Conservation (phyloP, 2,797 vertebrate species). For the Melanogrammus aeglefinus region DNA sequence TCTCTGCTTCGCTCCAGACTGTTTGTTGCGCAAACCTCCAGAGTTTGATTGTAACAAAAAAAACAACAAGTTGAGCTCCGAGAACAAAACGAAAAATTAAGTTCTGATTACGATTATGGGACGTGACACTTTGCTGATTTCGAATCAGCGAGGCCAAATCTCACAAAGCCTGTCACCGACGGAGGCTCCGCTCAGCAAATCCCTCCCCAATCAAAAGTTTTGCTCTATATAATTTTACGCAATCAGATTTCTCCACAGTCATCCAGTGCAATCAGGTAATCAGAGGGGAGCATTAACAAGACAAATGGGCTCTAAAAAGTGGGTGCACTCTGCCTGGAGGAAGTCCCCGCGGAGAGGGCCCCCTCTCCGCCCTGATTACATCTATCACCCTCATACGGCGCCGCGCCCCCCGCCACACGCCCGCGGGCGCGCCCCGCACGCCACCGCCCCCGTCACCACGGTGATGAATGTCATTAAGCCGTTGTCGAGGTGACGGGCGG, state of each 20-base stretch:
- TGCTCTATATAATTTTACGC: slow-evolving; percentile 84
- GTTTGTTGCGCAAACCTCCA: slow-evolving; percentile 62
- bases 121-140: slow-evolving; percentile 81
- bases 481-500: slow-evolving; percentile 5
- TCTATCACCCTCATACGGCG: slow-evolving; percentile 74
- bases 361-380: slow-evolving; percentile 72
- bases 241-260: slow-evolving; percentile 87
- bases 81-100: slow-evolving; percentile 67
- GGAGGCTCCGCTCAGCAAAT: slow-evolving; percentile 74
- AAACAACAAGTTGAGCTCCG: slow-evolving; percentile 60
- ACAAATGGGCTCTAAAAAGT: slow-evolving; percentile 84
- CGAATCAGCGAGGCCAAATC: slow-evolving; percentile 83
- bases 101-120: slow-evolving; percentile 83
- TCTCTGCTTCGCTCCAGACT: neutral
- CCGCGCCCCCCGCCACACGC: slow-evolving; percentile 56
- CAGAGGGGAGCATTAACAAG: slow-evolving; percentile 84
- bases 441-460: slow-evolving; percentile 9
- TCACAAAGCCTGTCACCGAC: slow-evolving; percentile 77
- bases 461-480: slow-evolving; percentile 58
- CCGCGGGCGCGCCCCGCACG: neutral
- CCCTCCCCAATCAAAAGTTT: slow-evolving; percentile 84
- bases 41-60: slow-evolving; percentile 47
- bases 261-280: slow-evolving; percentile 87
- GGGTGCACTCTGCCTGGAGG: slow-evolving; percentile 82
- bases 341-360: slow-evolving; percentile 79